phyloP scores from a whole-genome alignment of 2,797 vertebrate species.

The Toxotes lorentzi region DNA sequence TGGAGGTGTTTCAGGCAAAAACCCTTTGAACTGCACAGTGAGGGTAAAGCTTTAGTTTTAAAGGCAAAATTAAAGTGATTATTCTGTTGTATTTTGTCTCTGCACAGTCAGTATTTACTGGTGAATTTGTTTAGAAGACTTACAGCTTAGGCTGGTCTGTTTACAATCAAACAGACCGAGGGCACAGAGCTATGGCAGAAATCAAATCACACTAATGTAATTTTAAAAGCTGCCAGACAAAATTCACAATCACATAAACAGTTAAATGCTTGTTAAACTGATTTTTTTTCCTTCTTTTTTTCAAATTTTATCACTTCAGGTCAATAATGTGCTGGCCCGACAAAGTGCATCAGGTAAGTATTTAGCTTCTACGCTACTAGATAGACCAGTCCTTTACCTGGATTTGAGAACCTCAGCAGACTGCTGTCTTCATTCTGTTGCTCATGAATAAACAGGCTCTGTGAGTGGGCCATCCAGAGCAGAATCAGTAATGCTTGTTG shows the following conservation, averaged over 20 bases:
- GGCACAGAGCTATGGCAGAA: neutral
- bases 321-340: slow-evolving; percentile 83
- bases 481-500: slow-evolving; percentile 13
- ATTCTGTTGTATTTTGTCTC: neutral
- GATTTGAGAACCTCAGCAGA: slow-evolving; percentile 4
- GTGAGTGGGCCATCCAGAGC: slow-evolving; percentile 7
- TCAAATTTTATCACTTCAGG: slow-evolving; percentile 77
- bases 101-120: neutral
- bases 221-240: neutral
- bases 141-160: neutral
- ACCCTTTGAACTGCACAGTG: neutral
- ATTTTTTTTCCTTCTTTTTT: neutral
- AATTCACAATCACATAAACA: neutral
- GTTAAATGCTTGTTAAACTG: neutral
- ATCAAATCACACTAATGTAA: neutral
- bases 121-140: neutral
- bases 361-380: neutral
- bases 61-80: too few relatives aligned
- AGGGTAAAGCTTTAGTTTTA: neutral
- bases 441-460: slow-evolving; percentile 32
- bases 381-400: neutral
- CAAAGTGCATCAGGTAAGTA: slow-evolving; percentile 87
- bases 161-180: neutral
- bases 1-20: neutral
- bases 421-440: neutral